phyloP scores from a whole-genome alignment of 2,113 vertebrate genomes.

The Pontoporia blainvillei region DNA sequence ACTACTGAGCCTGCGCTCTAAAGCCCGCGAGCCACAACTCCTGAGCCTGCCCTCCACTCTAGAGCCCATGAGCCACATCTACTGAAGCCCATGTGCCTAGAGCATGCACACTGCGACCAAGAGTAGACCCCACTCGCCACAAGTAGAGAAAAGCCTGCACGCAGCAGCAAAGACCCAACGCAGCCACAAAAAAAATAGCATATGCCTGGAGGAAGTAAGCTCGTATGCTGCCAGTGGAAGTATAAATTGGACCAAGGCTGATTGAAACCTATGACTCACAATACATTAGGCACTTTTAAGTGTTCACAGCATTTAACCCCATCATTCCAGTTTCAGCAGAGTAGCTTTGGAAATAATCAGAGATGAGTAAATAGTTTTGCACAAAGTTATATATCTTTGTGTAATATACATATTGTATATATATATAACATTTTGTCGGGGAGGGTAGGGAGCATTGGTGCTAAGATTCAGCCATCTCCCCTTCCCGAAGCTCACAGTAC shows the following conservation, averaged over 20 bases:
- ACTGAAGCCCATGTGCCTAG: no score
- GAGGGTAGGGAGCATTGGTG: not conserved
- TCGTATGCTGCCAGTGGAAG: not conserved
- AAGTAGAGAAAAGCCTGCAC: no score
- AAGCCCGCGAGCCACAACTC: no score
- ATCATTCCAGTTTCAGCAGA: not conserved
- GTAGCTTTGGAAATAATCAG: not conserved
- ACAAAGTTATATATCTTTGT: not conserved
- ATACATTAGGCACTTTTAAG: not conserved
- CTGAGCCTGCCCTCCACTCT: no score
- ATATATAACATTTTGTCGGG: not conserved
- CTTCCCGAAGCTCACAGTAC: not conserved
- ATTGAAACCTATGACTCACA: not conserved
- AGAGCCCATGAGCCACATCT: no score
- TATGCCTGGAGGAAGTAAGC: not conserved
- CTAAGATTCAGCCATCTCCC: not conserved
- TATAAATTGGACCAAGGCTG: not conserved
- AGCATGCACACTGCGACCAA: no score
- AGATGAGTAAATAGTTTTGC: not conserved
- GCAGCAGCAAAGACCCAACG: no score
- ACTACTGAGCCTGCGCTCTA: no score
- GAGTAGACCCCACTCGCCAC: no score
- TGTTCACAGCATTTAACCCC: not conserved
- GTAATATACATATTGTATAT: not conserved
- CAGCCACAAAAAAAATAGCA: not conserved